Percentiles rank a stretch among this genome's conserved stretches.
Evolutionary conservation across 64 coral and sea anemone species (phyloP).

Genomic region (Dendronephthya gigantea): DNA sequence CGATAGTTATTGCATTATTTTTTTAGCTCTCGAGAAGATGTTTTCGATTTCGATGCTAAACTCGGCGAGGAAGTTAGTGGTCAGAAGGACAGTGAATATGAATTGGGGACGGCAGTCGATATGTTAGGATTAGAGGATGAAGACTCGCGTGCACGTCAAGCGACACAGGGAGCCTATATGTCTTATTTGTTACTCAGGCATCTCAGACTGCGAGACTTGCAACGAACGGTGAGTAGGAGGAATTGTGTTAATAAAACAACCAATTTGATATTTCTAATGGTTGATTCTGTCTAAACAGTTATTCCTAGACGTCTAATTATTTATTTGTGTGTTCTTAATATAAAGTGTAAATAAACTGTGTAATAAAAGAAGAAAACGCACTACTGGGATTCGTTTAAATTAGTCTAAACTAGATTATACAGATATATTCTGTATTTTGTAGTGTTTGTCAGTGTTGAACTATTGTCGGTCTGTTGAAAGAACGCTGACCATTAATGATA

Average conservation of each 20-base stretch:
- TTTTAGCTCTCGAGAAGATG: conserved; percentile 48
- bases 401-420: no score
- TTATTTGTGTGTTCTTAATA: no score
- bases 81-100: conserved; percentile 49
- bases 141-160: conserved; percentile 50
- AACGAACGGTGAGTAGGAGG: conserved; percentile 69
- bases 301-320: background rate
- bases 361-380: background rate
- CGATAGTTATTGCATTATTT: no score
- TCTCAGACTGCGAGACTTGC: conserved; percentile 68
- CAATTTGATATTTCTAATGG: no score
- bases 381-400: no score
- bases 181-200: conserved; percentile 79
- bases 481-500: conserved; percentile 81
- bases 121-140: conserved; percentile 78
- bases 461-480: conserved; percentile 80
- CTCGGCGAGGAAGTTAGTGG: conserved; percentile 48
- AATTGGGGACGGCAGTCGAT: conserved; percentile 74
- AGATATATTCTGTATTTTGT: background rate
- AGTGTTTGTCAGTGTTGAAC: conserved; percentile 85
- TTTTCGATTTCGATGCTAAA: conserved; percentile 86
- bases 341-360: no score
- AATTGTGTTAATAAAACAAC: background rate
- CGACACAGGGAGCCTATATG: conserved; percentile 86
- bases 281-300: background rate